Base-by-base conservation (phyloP, 2,113 vertebrate genomes). In the Coracopsis vasa region DNA sequence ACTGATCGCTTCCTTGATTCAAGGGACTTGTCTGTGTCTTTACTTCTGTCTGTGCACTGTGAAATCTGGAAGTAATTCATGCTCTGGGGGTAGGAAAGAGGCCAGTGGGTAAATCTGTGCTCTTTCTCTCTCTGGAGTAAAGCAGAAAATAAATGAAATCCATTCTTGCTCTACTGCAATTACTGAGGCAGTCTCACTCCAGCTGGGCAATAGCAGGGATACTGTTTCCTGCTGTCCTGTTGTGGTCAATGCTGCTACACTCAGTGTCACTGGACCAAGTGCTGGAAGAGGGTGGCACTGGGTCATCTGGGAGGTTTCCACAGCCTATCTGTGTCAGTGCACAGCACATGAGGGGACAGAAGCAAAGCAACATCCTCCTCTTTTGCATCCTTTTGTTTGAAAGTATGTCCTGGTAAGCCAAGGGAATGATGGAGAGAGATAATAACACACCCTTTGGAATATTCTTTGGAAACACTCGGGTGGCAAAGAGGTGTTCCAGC, bases 401-500 rank as follows among this genome's bases (percentile, higher is more conserved):
- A 92, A 94, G 81, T 54, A 23, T 71, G 84, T 94, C 93, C 81
- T 91, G 73, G 48, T 84, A 50, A 84, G 78, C 86, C 83, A 62
- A 80, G 80, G 78, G 58, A 69, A 58, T 70, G 92, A 85, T 4
- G 23, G 83, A 73, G 82, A 24, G 88, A 79, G 88, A 97, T 92
- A 93, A 93, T 95, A 88, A 50, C 80, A 41, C 80, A 81, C 44
- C 61, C 91, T 92, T 73, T 92, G 86, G 77, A 78, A 28, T 31
- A 1, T 71, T 86, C 88, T 92, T 92, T 96, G 78, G 56, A 94
- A 96, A 48, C 53, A 60, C 51, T 75, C 2, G 1, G 7, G 13
- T 85, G 53, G 92, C 70, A 65, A 69, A 89, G 95, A 91, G 70
- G 73, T 93, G 86, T 86, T 93, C 95, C 73, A 73, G 87, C 62